Conservation (phyloP, 1,140 invertebrate genomes). For the Diachasma alloeum region DNA sequence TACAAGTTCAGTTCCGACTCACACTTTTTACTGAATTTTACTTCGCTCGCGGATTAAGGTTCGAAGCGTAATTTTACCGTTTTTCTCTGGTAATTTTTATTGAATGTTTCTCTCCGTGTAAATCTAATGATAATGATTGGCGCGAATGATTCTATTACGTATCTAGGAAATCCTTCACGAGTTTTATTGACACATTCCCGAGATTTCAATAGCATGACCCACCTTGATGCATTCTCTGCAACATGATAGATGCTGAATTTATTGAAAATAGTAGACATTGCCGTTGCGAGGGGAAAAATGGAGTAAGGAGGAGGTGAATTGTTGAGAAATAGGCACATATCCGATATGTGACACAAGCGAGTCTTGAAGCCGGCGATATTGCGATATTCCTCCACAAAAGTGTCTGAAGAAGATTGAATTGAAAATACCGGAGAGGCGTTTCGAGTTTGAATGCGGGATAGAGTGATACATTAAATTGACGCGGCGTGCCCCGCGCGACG, state of each 20-base stretch:
- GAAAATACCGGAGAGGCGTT: background rate
- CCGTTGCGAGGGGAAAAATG: background rate
- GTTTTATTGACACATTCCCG: background rate
- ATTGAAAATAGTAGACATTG: background rate
- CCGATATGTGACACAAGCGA: background rate
- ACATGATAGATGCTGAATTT: background rate
- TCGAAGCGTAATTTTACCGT: too few species aligned
- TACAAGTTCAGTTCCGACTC: too few species aligned
- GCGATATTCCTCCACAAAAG: background rate
- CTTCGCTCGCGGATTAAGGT: too few species aligned
- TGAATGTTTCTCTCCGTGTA: too few species aligned
- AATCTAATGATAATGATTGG: background rate
- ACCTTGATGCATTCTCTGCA: background rate
- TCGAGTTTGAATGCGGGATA: background rate
- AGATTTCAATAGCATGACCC: background rate
- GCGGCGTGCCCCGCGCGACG: too few species aligned
- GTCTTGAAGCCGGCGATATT: background rate
- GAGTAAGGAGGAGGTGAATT: background rate
- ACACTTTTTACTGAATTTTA: too few species aligned
- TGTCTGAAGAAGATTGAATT: slow-evolving; percentile 3
- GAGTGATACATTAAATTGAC: background rate
- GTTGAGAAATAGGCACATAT: background rate
- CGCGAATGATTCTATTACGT: background rate
- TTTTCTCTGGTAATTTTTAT: too few species aligned
- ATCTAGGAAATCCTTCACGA: background rate